Evolutionary conservation across 2,113 vertebrate species (phyloP).

Genomic region (Acinonyx jubatus): DNA sequence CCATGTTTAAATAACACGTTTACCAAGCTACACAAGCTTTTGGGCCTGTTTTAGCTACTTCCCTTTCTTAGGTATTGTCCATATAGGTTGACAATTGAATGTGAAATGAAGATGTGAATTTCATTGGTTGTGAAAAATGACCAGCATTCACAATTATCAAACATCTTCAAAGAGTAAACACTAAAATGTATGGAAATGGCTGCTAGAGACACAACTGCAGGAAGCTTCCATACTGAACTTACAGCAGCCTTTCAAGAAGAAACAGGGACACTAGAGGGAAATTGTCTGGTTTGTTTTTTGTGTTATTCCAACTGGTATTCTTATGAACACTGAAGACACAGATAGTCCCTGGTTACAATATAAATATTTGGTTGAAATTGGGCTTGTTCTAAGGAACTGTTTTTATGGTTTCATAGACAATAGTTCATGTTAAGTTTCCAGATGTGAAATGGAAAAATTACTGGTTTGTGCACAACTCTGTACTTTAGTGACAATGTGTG

Average conservation of each 20-base stretch:
- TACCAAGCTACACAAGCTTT: background rate
- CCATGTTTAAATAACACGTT: background rate
- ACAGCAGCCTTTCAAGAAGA: background rate
- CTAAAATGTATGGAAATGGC: background rate
- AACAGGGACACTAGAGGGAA: background rate
- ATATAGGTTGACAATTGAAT: background rate
- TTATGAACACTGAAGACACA: background rate
- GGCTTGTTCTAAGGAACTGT: background rate
- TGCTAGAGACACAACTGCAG: background rate
- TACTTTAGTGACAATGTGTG: background rate
- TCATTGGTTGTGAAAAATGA: background rate
- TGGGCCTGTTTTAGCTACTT: background rate
- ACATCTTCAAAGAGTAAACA: background rate
- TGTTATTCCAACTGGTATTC: background rate
- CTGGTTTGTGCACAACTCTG: background rate
- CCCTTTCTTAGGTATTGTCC: background rate
- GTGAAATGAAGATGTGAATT: background rate
- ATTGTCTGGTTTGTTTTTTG: background rate
- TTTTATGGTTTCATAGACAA: background rate
- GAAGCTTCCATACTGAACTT: background rate
- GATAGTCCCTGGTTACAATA: background rate
- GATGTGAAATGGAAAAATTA: background rate
- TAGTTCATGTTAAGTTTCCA: background rate
- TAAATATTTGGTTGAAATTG: background rate
- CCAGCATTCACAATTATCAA: background rate